These are phyloP conservation scores for Argopecten irradians DNA, from an alignment of 1,140 invertebrate genomes.

Conservation along the genomic window DNA sequence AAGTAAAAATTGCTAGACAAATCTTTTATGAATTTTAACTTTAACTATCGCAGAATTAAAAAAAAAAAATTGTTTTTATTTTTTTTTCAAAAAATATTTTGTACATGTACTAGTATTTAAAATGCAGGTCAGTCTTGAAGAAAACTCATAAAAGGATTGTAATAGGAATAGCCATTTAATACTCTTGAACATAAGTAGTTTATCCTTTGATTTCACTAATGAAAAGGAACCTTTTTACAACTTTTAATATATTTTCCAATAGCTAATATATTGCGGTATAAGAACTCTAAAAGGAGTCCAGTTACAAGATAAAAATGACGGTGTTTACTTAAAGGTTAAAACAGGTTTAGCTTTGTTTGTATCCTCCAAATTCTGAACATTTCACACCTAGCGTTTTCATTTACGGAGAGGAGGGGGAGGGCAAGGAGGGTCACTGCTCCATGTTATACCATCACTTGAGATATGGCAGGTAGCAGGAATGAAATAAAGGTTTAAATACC, in stretches of 20 bases:
- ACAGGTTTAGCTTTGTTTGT: slow-evolving; percentile 16
- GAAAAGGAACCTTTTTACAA: neutral
- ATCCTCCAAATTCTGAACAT: neutral
- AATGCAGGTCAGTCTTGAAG: too few relatives aligned
- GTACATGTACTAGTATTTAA: too few relatives aligned
- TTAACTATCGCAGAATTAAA: too few relatives aligned
- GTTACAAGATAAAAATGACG: neutral
- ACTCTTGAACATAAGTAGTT: too few relatives aligned
- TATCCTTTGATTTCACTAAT: neutral
- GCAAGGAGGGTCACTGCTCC: neutral
- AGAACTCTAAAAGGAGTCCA: neutral
- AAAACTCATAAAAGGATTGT: too few relatives aligned
- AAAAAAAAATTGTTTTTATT: too few relatives aligned
- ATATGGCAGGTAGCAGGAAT: neutral
- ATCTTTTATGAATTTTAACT: too few relatives aligned
- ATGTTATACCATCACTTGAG: slow-evolving; percentile 7
- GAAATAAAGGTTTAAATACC: neutral
- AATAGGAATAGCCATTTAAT: too few relatives aligned
- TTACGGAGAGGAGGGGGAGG: neutral
- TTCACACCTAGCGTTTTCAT: neutral
- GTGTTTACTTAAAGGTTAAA: neutral
- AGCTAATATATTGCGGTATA: neutral
- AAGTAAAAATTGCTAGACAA: too few relatives aligned
- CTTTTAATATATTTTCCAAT: neutral
- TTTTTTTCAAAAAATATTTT: too few relatives aligned